phyloP scores from a whole-genome alignment of 2,113 vertebrate species.

The Cygnus atratus region DNA sequence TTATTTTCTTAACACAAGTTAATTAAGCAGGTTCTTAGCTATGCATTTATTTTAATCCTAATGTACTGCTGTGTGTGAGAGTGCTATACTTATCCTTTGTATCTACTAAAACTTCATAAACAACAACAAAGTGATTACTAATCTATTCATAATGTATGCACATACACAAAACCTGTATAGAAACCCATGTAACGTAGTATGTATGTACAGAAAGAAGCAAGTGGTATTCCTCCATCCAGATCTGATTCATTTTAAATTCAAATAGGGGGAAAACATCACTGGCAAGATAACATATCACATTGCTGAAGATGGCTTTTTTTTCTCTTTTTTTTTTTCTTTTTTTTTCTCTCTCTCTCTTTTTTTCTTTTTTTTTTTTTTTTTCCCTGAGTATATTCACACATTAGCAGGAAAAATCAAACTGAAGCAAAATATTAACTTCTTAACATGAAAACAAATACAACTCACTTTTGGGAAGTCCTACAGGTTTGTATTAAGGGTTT shows the following conservation, averaged over 20 bases:
- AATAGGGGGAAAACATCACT: neutral
- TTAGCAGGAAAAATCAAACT: neutral
- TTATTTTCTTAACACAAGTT: neutral
- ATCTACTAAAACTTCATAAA: neutral
- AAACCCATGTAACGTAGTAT: neutral
- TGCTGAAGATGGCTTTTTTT: neutral
- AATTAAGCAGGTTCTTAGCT: neutral
- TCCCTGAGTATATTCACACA: neutral
- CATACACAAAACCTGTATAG: neutral
- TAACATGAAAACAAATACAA: rapidly evolving
- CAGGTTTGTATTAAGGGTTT: neutral
- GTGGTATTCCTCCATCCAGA: neutral
- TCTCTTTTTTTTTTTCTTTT: neutral
- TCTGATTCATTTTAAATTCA: conserved; percentile 36
- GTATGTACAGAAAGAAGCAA: neutral
- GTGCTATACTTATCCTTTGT: neutral
- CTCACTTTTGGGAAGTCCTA: neutral
- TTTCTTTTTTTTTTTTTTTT: neutral
- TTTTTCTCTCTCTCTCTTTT: too few relatives aligned
- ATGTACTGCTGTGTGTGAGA: neutral
- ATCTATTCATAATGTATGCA: neutral
- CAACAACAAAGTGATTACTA: neutral
- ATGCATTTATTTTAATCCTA: neutral
- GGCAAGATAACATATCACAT: neutral
- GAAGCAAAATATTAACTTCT: neutral